Percentiles rank a stretch among this genome's conserved stretches.
Evolutionary conservation across 2,888 invertebrate genomes (phyloP).

Genomic region (Acrocera orbiculus): DNA sequence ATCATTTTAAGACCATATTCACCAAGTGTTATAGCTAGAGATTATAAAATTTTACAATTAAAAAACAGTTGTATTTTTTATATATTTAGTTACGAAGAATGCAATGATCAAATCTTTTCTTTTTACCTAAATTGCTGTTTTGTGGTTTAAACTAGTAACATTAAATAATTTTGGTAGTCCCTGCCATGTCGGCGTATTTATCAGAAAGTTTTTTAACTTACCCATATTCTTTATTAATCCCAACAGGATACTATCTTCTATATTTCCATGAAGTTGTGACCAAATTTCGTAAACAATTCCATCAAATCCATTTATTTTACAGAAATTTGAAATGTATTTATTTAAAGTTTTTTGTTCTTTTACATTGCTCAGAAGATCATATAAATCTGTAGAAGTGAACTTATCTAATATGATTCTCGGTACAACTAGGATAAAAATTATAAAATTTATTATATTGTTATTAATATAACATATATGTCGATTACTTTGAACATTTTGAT

Average conservation of each 20-base stretch:
- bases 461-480: no score
- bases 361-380: constrained; percentile 48
- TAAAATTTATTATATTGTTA: constrained; percentile 18
- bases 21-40: constrained; percentile 37
- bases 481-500: no score
- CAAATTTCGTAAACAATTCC: constrained; percentile 85
- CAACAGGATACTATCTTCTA: constrained; percentile 37
- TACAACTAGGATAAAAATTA: constrained; percentile 41
- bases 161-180: no score
- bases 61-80: constrained; percentile 11
- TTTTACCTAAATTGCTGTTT: no score
- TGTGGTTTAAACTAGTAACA: no score
- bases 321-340: constrained; percentile 46
- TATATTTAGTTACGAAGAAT: no score
- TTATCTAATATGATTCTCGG: constrained; percentile 81
- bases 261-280: constrained; percentile 59
- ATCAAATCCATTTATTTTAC: constrained; percentile 64
- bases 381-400: constrained; percentile 61
- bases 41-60: neutral
- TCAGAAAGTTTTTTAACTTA: no score
- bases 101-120: no score
- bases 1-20: constrained; percentile 43
- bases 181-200: no score
- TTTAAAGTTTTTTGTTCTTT: constrained; percentile 49
- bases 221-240: constrained; percentile 48